These are phyloP conservation scores for Enteromius thamalakanensis DNA, from an alignment of 2,797 vertebrate species.

Conservation along the genomic window DNA sequence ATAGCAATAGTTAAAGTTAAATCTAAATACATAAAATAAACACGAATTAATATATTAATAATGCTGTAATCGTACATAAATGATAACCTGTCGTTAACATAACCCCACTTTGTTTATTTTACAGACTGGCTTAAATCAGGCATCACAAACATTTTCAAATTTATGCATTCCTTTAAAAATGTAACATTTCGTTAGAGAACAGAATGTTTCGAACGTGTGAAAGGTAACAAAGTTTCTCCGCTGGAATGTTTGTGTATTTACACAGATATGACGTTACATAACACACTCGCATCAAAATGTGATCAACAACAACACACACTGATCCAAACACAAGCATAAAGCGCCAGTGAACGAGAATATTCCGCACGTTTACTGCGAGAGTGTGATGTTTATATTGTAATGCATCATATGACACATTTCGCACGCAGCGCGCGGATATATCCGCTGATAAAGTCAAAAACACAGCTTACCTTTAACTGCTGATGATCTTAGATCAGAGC, in stretches of 20 bases:
- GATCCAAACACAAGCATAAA: neutral
- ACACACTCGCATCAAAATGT: neutral
- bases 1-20: neutral
- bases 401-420: neutral
- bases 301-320: neutral
- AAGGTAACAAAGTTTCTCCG: neutral
- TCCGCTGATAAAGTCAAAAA: conserved; percentile 22
- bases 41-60: neutral
- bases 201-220: neutral
- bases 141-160: neutral
- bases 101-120: neutral
- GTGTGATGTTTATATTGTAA: neutral
- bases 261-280: conserved; percentile 9
- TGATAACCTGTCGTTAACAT: neutral
- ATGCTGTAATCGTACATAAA: neutral
- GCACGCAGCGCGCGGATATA: neutral
- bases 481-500: conserved; percentile 39
- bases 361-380: neutral
- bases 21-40: neutral
- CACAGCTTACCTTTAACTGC: conserved; percentile 23
- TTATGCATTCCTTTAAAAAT: neutral
- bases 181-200: neutral
- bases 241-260: neutral
- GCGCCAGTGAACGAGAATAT: neutral
- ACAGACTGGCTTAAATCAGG: neutral